Base-by-base conservation (phyloP, 2,888 invertebrate species). In the Dryobotodes eremita region DNA sequence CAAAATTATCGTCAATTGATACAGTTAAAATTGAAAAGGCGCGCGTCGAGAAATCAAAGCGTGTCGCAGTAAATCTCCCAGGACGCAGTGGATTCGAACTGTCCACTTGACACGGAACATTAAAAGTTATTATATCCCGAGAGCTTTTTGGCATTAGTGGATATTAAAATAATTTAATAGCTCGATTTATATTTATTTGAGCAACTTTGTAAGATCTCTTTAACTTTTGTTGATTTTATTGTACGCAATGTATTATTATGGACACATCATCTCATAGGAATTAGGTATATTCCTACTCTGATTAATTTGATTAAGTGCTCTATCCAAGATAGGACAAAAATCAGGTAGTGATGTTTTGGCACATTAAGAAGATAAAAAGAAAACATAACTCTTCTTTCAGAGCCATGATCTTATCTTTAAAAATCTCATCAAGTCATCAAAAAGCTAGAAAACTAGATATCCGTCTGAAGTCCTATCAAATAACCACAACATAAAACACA, bases 41-140 rank as follows among this genome's bases (percentile, higher is more conserved):
- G 90, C 89, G 86, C 89, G 92, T 94, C 89, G 90, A 92, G 90
- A 94, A 94, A 95, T 96, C 94, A 95, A 95, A 95, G 94, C 95
- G 95, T 96, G 89, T 92, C 94, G 93, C 93, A 92, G 93, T 96
- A 96, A 96, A 97, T 97, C 96, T 96, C 91, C 84, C 87, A 86
- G 92, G 92, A 92, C 93, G 92, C 90, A 88, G 92, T 92, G 94
- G 94, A 94, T 95, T 93, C 90, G 86, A 93, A 92, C 94, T 95
- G 96, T 94, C 95, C 94, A 94, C 94, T 95, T 94, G 95, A 93
- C 93, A 95, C 92, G 94, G 94, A 84, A 91, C 93, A 94, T 95
- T 95, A 94, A 93, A 92, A 92, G 92, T 94, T 94, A 94, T 95
- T 94, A 95, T 94, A 94, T 93, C 92, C 90, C 88, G 86, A 86